Base-by-base conservation (phyloP, 2,113 vertebrate species). In the Aptenodytes patagonicus region DNA sequence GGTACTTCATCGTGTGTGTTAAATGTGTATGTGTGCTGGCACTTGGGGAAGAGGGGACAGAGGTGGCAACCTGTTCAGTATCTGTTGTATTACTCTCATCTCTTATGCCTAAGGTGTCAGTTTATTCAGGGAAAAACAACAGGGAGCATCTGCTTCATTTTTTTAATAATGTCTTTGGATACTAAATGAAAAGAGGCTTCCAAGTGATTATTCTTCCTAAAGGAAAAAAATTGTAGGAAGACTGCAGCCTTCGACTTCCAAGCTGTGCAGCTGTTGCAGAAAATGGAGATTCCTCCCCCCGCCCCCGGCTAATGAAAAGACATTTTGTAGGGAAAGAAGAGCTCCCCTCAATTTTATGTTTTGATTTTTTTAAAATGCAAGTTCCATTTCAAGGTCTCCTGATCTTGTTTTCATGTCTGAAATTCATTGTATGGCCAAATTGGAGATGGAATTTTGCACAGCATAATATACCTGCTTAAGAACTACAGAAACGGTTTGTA, bases 181-280 rank as follows among this genome's bases (percentile, higher is more conserved):
- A 14, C 58, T 47, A 46, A 83, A 49, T 28, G 71, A 57, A 83
- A 61, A 65, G 79, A 94, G 7, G 25, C 24, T 86, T 89, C 84
- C 77, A 80, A 85, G 42, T 52, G 38, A 75, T 84, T 68, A 19
- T 95, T 87, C 17, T 71, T 46, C 70, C 65, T 88, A n/a, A 82
- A 71, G 51, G 46, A 42, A 76, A 51, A 17, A 31, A 24, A 31
- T 2, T 26, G n/a, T 28, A 78, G 81, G 78, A 84, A 20, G 12
- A 20, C 25, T 60, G 32, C 46, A 76, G 46, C 66, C 69, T 62
- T 62, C 3, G 6, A 49, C 69, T 78, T 71, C 61, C 73, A 46
- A 68, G 38, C 81, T 62, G 58, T 47, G 85, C 87, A 96, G 92
- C 92, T 95, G 92, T 13, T 87, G 78, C 73, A 87, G 81, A 84